Conservation (phyloP, 2,797 vertebrate genomes). For the Myoxocephalus aenaeus region DNA sequence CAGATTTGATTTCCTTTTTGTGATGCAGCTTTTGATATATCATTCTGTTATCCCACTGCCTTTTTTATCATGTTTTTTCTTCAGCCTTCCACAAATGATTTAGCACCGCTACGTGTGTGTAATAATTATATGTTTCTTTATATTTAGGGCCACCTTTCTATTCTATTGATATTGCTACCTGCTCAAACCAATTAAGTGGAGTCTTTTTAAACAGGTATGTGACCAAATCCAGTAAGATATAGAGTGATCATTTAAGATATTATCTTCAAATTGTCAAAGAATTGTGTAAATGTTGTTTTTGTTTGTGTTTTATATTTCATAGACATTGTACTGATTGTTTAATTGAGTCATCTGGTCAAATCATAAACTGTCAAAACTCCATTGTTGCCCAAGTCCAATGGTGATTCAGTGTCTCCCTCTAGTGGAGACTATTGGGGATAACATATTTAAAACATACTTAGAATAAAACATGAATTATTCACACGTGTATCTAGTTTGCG, state of each 20-base stretch:
- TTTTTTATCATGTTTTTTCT: neutral
- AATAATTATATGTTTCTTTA: neutral
- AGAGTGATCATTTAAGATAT: no score
- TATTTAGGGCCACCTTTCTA: neutral
- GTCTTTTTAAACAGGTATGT: neutral
- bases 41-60: neutral
- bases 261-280: neutral
- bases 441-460: neutral
- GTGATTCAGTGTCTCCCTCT: slow-evolving; percentile 73
- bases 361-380: neutral
- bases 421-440: slow-evolving; percentile 37
- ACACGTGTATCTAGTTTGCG: no score
- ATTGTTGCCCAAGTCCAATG: neutral
- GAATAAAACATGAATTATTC: fast-evolving
- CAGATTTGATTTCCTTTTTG: neutral
- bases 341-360: slow-evolving; percentile 11
- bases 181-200: neutral
- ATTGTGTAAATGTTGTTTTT: neutral
- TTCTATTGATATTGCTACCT: neutral
- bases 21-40: neutral
- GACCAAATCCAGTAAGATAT: neutral
- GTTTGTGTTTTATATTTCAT: neutral
- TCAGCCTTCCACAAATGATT: neutral
- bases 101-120: neutral
- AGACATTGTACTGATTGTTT: neutral